These are phyloP conservation scores for Cryptus armator DNA, from an alignment of 2,888 invertebrate species.

Conservation along the genomic window DNA sequence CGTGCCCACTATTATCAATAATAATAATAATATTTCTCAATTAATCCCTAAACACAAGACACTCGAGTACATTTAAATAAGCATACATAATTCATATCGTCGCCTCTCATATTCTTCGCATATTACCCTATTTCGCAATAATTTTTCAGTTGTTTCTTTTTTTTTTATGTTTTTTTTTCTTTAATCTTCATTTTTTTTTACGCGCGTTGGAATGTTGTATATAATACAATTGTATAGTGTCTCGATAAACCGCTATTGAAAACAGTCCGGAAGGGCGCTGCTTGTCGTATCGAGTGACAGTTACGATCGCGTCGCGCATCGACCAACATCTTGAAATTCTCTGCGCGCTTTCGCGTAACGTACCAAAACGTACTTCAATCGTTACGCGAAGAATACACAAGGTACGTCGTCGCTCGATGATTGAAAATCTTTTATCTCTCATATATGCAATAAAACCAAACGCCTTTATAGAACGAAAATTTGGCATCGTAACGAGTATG, in stretches of 20 bases:
- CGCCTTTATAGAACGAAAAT: conserved; percentile 27
- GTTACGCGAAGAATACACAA: not conserved
- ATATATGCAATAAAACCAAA: conserved; percentile 53
- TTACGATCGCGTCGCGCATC: conserved; percentile 14
- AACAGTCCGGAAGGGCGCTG: not conserved
- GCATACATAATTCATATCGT: conserved; percentile 57
- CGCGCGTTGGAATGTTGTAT: conserved; percentile 52
- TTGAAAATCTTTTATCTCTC: conserved; percentile 29
- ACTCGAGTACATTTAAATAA: conserved; percentile 61
- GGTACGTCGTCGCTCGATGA: conserved; percentile 24
- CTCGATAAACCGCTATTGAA: conserved; percentile 2
- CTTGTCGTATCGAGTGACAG: conserved; percentile 1
- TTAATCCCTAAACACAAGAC: conserved; percentile 57
- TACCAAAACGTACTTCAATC: not conserved
- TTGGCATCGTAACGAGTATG: conserved; percentile 6
- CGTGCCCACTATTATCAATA: conserved; percentile 74
- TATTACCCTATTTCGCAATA: conserved; percentile 43
- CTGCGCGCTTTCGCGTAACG: not conserved
- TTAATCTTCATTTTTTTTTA: conserved; percentile 5
- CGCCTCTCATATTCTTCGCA: conserved; percentile 40
- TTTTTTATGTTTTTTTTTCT: not conserved
- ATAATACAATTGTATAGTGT: conserved; percentile 15
- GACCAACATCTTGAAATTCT: not conserved
- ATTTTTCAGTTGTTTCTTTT: not conserved
- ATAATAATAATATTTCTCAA: conserved; percentile 64